phyloP scores from a whole-genome alignment of 1,140 invertebrate species.

The Vanessa atalanta region DNA sequence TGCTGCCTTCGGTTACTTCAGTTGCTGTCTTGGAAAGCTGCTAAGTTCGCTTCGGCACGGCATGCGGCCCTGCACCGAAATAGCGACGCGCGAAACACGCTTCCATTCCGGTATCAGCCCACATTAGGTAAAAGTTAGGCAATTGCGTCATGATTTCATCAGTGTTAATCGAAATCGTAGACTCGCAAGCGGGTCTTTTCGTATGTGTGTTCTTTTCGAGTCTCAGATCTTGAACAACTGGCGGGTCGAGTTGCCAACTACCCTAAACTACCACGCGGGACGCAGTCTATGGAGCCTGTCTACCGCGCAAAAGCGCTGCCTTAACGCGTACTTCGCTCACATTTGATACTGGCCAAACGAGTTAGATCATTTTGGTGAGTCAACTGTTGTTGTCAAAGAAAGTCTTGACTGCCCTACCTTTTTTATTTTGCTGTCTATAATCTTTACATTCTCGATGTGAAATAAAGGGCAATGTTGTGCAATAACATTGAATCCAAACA shows the following conservation, averaged over 20 bases:
- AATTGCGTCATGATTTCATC: conserved; percentile 56
- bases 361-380: conserved; percentile 28
- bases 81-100: conserved; percentile 46
- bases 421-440: background rate
- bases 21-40: conserved; percentile 42
- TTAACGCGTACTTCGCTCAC: conserved; percentile 12
- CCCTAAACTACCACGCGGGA: background rate
- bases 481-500: conserved; percentile 36
- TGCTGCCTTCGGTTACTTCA: conserved; percentile 33
- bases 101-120: conserved; percentile 72
- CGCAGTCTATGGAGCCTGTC: conserved; percentile 5
- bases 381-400: conserved; percentile 23
- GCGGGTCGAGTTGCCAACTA: conserved; percentile 15
- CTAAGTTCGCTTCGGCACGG: conserved; percentile 35
- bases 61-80: conserved; percentile 45
- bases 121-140: conserved; percentile 76
- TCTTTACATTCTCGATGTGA: background rate
- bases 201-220: conserved; percentile 55
- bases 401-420: background rate
- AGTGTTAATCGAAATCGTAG: conserved; percentile 36
- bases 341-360: conserved; percentile 13
- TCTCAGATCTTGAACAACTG: conserved; percentile 29
- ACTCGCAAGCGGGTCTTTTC: conserved; percentile 44
- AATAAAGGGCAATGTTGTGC: conserved; percentile 30
- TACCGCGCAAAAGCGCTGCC: conserved; percentile 2